phyloP scores from a whole-genome alignment of 2,797 vertebrate species.

The Choloepus didactylus region DNA sequence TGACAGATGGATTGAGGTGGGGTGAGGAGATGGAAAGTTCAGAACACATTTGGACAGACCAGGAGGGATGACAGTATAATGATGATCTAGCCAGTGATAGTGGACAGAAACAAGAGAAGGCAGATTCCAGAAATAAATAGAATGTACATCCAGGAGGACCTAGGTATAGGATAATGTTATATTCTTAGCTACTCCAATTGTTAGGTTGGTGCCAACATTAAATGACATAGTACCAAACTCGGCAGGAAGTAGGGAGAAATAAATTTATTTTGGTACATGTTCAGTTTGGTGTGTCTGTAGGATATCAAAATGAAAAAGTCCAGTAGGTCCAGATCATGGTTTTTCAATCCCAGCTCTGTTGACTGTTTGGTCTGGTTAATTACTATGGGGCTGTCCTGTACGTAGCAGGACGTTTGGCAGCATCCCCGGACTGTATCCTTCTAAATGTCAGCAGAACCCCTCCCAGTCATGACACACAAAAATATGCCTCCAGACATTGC shows the following conservation, averaged over 20 bases:
- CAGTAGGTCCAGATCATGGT: background rate
- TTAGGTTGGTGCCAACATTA: background rate
- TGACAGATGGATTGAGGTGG: background rate
- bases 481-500: background rate
- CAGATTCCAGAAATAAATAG: background rate
- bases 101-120: background rate
- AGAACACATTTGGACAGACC: background rate
- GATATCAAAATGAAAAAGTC: background rate
- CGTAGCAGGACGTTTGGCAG: background rate
- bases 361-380: background rate
- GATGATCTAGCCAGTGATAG: background rate
- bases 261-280: background rate
- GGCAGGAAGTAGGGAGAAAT: background rate
- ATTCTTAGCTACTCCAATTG: background rate
- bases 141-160: background rate
- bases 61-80: background rate
- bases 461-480: background rate
- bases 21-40: background rate
- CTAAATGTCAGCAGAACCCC: background rate
- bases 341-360: background rate
- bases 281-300: background rate
- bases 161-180: background rate
- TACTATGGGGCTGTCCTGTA: background rate
- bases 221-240: background rate
- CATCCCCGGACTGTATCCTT: background rate